These are phyloP conservation scores for Sarcophaga subvicina DNA, from an alignment of 2,888 invertebrate species.

Conservation along the genomic window DNA sequence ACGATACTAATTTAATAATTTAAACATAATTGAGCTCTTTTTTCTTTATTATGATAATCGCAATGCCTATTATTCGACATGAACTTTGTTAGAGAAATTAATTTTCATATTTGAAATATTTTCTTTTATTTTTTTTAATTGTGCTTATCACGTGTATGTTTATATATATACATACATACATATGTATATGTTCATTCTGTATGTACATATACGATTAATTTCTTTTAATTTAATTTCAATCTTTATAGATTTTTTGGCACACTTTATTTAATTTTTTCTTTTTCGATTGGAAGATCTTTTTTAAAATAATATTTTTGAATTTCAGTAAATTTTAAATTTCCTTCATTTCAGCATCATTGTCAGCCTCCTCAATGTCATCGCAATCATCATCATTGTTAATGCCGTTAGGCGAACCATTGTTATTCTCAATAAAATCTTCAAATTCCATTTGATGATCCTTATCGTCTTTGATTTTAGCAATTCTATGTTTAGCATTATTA, in stretches of 20 bases:
- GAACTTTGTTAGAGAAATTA: conserved; percentile 15
- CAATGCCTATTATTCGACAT: background rate
- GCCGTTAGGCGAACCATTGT: conserved; percentile 65
- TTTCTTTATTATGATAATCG: background rate
- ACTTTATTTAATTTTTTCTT: conserved; percentile 70
- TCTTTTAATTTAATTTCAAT: background rate
- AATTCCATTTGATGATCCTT: conserved; percentile 60
- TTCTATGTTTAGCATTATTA: conserved; percentile 25
- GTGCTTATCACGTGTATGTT: background rate
- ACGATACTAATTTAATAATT: background rate
- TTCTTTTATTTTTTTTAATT: background rate
- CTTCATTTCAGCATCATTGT: conserved; percentile 74
- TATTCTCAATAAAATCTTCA: conserved; percentile 64
- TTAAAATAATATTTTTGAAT: conserved; percentile 60
- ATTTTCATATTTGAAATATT: conserved; percentile 4
- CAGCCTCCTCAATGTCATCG: conserved; percentile 66
- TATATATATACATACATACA: background rate
- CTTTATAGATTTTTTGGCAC: conserved; percentile 75
- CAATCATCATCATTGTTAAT: conserved; percentile 50
- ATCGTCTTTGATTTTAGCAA: conserved; percentile 24
- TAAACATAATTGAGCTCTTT: conserved; percentile 38
- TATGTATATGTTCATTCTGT: background rate
- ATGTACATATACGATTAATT: background rate
- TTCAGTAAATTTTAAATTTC: conserved; percentile 73
- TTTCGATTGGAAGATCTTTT: conserved; percentile 75